Evolutionary conservation across 2,888 invertebrate genomes (phyloP).

Genomic region (Nephrocerus scutellatus): DNA sequence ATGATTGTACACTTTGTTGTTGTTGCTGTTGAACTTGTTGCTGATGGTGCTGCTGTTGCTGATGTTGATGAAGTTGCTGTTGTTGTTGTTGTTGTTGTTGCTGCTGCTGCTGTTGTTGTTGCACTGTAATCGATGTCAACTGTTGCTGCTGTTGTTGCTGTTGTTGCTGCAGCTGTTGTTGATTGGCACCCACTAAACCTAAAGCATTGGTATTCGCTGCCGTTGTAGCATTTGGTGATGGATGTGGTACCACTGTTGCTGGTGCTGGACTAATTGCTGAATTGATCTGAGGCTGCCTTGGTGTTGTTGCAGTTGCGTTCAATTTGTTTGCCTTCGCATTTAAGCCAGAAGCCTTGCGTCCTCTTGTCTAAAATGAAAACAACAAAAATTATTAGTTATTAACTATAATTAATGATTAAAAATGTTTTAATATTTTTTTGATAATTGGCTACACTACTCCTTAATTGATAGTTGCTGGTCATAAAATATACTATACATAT

Average conservation of each 20-base stretch:
- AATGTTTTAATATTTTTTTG: too few relatives aligned
- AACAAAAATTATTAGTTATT: too few relatives aligned
- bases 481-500: too few relatives aligned
- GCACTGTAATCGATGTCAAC: slow-evolving; percentile 24
- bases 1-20: slow-evolving; percentile 21
- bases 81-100: slow-evolving; percentile 28
- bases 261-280: slow-evolving; percentile 39
- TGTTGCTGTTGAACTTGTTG: slow-evolving; percentile 33
- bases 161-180: slow-evolving; percentile 27
- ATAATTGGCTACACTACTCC: too few relatives aligned
- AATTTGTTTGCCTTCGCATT: slow-evolving; percentile 43
- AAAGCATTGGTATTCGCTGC: too few relatives aligned
- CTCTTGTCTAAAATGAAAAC: slow-evolving; percentile 35
- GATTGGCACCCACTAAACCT: too few relatives aligned
- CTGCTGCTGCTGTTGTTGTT: slow-evolving; percentile 29
- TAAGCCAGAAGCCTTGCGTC: slow-evolving; percentile 37
- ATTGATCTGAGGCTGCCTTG: slow-evolving; percentile 32
- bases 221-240: slow-evolving; percentile 42
- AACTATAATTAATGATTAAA: too few relatives aligned
- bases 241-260: slow-evolving; percentile 40
- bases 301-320: slow-evolving; percentile 42
- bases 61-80: slow-evolving; percentile 28
- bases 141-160: slow-evolving; percentile 29
- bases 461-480: too few relatives aligned
- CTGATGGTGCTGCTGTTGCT: slow-evolving; percentile 28